These are phyloP conservation scores for Sycophila sp. DNA, from an alignment of 1,140 invertebrate species.

Conservation along the genomic window DNA sequence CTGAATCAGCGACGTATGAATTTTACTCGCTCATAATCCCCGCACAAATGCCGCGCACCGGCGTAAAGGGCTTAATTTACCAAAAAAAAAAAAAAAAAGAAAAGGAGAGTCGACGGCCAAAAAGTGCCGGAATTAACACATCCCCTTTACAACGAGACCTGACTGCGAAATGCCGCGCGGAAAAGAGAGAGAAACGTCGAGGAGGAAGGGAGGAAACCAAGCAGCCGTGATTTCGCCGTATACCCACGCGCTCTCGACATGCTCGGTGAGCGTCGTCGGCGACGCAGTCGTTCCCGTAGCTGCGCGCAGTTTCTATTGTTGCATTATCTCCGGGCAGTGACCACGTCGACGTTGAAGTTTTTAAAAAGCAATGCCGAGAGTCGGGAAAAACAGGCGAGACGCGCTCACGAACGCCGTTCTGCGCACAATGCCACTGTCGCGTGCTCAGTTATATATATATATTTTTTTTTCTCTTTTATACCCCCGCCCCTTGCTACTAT, in stretches of 20 bases:
- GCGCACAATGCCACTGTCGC: not conserved
- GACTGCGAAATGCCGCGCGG: no score
- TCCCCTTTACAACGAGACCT: not conserved
- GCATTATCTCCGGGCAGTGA: conserved; percentile 50
- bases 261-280: not conserved
- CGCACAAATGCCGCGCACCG: not conserved
- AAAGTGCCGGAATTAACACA: conserved; percentile 8
- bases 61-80: conserved; percentile 17
- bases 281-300: not conserved
- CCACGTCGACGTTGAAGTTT: conserved; percentile 53
- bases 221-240: not conserved
- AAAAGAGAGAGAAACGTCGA: not conserved
- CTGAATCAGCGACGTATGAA: not conserved
- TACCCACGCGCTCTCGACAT: not conserved
- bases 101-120: not conserved
- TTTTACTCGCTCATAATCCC: not conserved
- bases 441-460: no score
- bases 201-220: not conserved
- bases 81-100: not conserved
- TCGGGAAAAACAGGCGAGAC: not conserved
- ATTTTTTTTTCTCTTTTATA: not conserved
- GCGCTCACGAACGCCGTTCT: not conserved
- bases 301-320: conserved; percentile 46
- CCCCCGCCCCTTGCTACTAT: no score
- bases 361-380: conserved; percentile 34